These are phyloP conservation scores for Catonia carolina DNA, from an alignment of 2,888 invertebrate genomes.

Conservation along the genomic window DNA sequence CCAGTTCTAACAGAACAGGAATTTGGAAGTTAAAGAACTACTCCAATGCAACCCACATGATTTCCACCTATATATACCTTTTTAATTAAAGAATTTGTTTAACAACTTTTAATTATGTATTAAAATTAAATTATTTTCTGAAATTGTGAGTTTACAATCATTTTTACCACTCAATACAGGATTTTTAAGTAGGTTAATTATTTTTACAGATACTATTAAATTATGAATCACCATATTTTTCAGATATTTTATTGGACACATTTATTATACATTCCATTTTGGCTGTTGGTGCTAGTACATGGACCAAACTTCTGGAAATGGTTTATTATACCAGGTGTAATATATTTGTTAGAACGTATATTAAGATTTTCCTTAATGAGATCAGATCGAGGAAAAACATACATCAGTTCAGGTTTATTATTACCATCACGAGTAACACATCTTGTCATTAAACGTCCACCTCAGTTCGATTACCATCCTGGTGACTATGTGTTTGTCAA, in stretches of 20 bases:
- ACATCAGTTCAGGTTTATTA: conserved; percentile 79
- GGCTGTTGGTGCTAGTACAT: conserved; percentile 75
- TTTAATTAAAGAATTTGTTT: too few species aligned
- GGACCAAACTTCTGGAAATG: conserved; percentile 94
- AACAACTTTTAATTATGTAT: too few species aligned
- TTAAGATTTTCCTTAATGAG: conserved; percentile 50
- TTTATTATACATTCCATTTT: conserved; percentile 79
- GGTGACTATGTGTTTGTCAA: conserved; percentile 93
- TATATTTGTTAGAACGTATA: conserved; percentile 72
- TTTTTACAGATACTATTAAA: too few species aligned
- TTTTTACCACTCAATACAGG: too few species aligned
- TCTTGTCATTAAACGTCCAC: conserved; percentile 78
- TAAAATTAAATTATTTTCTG: too few species aligned
- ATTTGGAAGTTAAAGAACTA: too few species aligned
- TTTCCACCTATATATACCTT: too few species aligned
- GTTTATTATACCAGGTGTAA: conserved; percentile 74
- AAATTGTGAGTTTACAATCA: too few species aligned
- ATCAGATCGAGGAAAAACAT: conserved; percentile 75
- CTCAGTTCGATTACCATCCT: conserved; percentile 80
- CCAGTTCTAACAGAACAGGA: too few species aligned
- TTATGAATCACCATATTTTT: too few species aligned
- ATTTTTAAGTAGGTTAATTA: too few species aligned
- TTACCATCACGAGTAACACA: conserved; percentile 87
- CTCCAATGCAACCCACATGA: too few species aligned
- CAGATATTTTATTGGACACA: conserved; percentile 94